These are phyloP conservation scores for Toxotes jaculatrix DNA, from an alignment of 2,113 vertebrate species.

Conservation along the genomic window DNA sequence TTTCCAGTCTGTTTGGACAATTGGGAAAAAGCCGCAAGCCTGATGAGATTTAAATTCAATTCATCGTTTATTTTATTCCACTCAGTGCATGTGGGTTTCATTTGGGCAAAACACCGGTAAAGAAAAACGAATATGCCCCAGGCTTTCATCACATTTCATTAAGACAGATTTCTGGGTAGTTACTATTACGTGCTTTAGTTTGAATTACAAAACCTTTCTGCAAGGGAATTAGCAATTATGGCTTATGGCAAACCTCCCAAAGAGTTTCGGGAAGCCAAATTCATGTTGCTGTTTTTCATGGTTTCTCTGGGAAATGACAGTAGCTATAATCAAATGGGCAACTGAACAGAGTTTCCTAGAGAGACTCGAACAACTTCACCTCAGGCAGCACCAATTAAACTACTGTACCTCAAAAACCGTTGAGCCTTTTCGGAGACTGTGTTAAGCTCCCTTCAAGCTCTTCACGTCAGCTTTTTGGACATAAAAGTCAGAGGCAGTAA, in stretches of 20 bases:
- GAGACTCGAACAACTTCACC: neutral
- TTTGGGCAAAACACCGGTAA: neutral
- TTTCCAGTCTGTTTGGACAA: neutral
- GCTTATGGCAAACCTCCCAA: slow-evolving; percentile 43
- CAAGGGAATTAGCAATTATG: slow-evolving; percentile 50
- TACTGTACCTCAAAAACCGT: neutral
- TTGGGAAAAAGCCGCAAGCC: neutral
- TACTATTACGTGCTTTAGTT: slow-evolving; percentile 27
- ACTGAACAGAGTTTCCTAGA: slow-evolving; percentile 2
- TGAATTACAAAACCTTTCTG: slow-evolving; percentile 25
- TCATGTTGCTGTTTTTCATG: slow-evolving; percentile 36
- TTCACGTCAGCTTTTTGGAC: neutral
- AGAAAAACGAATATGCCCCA: neutral
- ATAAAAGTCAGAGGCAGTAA: neutral
- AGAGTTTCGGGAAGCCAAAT: slow-evolving; percentile 31
- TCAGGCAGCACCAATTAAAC: slow-evolving; percentile 5
- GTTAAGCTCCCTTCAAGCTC: neutral
- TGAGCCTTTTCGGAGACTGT: neutral
- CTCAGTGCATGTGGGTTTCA: neutral
- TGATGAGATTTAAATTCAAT: neutral
- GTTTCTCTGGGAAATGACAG: slow-evolving; percentile 39
- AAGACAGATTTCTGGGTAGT: slow-evolving; percentile 7
- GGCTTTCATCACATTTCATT: slow-evolving; percentile 47
- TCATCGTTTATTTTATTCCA: neutral
- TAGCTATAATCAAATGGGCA: neutral